Conservation (phyloP, 2,888 invertebrate genomes). For the Magallana nippona region DNA sequence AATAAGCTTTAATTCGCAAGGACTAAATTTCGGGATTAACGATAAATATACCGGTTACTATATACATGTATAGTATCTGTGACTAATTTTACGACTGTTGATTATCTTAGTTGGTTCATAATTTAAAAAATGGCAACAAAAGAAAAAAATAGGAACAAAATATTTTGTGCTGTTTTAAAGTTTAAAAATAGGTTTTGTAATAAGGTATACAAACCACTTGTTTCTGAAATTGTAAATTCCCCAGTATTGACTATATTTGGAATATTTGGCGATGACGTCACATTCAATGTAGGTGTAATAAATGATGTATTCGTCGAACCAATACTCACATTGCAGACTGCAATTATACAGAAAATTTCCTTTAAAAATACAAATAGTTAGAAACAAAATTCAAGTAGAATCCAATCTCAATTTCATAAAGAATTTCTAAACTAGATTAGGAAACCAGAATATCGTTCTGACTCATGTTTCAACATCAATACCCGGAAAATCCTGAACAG, state of each 20-base stretch:
- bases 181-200: no score
- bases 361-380: background rate
- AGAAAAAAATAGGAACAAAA: no score
- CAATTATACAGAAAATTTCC: background rate
- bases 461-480: background rate
- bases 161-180: no score
- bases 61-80: no score
- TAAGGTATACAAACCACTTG: background rate
- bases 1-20: no score
- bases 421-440: no score
- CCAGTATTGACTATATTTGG: background rate
- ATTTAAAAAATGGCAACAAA: no score
- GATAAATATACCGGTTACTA: no score
- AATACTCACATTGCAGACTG: conserved; percentile 7
- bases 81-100: no score
- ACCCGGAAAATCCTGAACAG: conserved; percentile 21
- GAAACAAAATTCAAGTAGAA: background rate
- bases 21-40: no score
- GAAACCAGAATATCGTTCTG: no score
- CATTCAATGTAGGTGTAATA: background rate
- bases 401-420: background rate
- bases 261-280: background rate
- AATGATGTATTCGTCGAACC: background rate
- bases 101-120: no score
- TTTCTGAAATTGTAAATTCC: background rate